Evolutionary conservation across 1,140 invertebrate species (phyloP).

Genomic region (Anastrepha ludens): DNA sequence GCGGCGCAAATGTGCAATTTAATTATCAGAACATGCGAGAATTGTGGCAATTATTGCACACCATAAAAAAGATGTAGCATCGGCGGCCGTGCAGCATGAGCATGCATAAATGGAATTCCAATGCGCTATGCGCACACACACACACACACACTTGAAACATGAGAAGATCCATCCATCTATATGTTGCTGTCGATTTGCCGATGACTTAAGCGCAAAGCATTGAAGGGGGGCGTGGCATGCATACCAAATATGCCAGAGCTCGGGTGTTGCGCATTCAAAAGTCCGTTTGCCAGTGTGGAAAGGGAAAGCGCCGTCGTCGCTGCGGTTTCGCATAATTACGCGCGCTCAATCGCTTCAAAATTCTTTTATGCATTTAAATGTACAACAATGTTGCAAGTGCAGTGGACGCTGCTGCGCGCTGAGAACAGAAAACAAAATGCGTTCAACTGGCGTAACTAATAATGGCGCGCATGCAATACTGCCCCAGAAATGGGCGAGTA

Average conservation of each 20-base stretch:
- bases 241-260: neutral
- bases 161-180: neutral
- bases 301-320: neutral
- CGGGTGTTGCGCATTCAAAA: constrained; percentile 11
- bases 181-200: neutral
- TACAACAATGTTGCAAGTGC: too few species aligned
- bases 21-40: constrained; percentile 50
- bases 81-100: constrained; percentile 18
- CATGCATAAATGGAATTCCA: neutral
- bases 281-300: neutral
- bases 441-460: constrained; percentile 53
- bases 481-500: neutral
- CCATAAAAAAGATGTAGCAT: neutral
- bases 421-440: constrained; percentile 29
- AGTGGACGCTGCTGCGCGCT: neutral
- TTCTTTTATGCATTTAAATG: too few species aligned
- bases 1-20: constrained; percentile 20
- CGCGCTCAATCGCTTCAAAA: neutral
- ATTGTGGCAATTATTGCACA: constrained; percentile 48
- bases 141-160: neutral
- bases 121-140: neutral
- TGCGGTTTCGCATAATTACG: neutral
- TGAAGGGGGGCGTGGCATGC: constrained; percentile 16
- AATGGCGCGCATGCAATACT: constrained; percentile 45
- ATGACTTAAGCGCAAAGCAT: constrained; percentile 1